Evolutionary conservation across 2,888 invertebrate genomes (phyloP).

Genomic region (Hemistola chrysoprasaria): DNA sequence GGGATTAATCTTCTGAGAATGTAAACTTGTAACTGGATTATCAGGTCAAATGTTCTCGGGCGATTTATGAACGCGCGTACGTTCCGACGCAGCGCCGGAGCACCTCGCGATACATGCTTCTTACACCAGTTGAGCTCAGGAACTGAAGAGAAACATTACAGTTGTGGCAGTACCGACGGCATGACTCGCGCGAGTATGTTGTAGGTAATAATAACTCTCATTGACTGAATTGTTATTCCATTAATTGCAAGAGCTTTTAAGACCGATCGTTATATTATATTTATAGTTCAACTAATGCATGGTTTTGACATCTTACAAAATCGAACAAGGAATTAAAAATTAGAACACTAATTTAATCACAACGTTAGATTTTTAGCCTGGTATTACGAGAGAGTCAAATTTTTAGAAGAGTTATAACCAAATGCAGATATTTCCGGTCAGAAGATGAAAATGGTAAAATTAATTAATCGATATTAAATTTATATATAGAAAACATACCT

Average conservation of each 20-base stretch:
- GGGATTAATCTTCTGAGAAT: conserved; percentile 42
- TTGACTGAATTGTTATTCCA: conserved; percentile 13
- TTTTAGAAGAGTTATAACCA: too few species aligned
- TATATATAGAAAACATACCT: too few species aligned
- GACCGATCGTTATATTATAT: conserved; percentile 5
- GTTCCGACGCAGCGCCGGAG: conserved; percentile 28
- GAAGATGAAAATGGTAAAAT: too few species aligned
- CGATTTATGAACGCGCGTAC: conserved; percentile 46
- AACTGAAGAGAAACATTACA: conserved; percentile 40
- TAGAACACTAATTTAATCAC: too few species aligned
- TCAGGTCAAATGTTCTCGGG: conserved; percentile 45
- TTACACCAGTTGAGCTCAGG: conserved; percentile 24
- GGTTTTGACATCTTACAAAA: too few species aligned
- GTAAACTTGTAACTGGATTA: conserved; percentile 53
- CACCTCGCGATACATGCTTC: conserved; percentile 29
- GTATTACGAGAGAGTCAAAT: too few species aligned
- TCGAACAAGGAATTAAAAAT: too few species aligned
- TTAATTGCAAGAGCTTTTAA: conserved; percentile 13
- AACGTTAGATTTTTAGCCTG: too few species aligned
- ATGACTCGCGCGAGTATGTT: conserved; percentile 21
- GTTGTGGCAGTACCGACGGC: conserved; percentile 31
- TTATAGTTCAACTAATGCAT: not conserved
- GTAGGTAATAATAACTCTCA: conserved; percentile 16
- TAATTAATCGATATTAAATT: too few species aligned
- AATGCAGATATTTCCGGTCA: too few species aligned